A percentile compares a stretch with the other conserved stretches of the same genome.
Evolutionary conservation across 2,797 vertebrate species (phyloP).

Genomic region (Meriones psammophilus): DNA sequence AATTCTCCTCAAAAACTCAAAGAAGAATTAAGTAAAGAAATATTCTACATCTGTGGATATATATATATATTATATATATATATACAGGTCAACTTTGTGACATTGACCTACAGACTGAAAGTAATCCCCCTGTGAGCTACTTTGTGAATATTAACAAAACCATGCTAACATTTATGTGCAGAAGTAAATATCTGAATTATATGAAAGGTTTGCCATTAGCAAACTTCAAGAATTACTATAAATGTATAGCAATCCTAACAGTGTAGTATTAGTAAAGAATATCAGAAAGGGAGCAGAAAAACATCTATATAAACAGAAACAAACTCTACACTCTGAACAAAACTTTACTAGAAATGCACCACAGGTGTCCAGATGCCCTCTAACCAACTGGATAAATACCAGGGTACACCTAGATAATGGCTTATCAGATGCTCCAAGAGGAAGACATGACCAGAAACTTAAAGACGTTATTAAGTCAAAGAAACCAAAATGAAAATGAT

Average conservation of each 20-base stretch:
- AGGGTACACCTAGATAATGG: background rate
- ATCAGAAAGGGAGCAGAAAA: background rate
- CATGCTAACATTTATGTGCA: background rate
- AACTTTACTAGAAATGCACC: background rate
- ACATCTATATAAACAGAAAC: background rate
- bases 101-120: background rate
- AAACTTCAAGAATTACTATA: background rate
- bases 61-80: background rate
- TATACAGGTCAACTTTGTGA: background rate
- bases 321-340: background rate
- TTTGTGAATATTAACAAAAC: background rate
- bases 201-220: background rate
- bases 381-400: background rate
- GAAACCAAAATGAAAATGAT: background rate
- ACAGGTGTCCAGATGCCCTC: background rate
- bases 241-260: background rate
- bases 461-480: slow-evolving; percentile 8
- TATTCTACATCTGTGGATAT: background rate
- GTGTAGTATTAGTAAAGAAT: background rate
- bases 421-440: background rate
- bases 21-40: slow-evolving; percentile 24
- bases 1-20: background rate
- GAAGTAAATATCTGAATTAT: background rate
- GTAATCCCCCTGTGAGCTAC: background rate
- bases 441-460: background rate